A percentile compares a stretch with the other conserved stretches of the same genome.
These are phyloP conservation scores for Apomyelois bistriatella DNA, from an alignment of 2,888 invertebrate genomes.

Conservation along the genomic window DNA sequence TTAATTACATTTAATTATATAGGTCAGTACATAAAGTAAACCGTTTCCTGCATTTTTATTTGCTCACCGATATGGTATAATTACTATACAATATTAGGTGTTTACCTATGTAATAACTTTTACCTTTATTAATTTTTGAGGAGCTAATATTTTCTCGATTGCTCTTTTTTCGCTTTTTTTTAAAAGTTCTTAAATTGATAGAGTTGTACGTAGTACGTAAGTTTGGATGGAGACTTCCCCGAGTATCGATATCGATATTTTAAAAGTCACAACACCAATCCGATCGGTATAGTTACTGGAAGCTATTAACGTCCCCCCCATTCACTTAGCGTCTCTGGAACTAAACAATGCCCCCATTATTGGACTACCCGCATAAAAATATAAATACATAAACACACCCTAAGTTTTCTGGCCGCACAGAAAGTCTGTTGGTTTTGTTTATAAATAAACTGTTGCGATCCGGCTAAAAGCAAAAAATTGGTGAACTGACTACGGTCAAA, in stretches of 20 bases:
- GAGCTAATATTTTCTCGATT: too few species aligned
- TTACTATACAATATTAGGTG: too few species aligned
- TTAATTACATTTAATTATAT: too few species aligned
- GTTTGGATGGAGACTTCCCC: not conserved
- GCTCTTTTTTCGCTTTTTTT: too few species aligned
- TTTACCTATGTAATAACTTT: too few species aligned
- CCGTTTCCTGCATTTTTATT: too few species aligned
- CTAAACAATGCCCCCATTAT: slow-evolving; percentile 44
- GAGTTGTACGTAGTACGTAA: not conserved
- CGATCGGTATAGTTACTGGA: slow-evolving; percentile 29
- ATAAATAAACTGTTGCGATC: not conserved
- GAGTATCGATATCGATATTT: slow-evolving; percentile 24
- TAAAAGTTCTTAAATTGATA: not conserved
- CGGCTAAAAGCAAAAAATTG: not conserved
- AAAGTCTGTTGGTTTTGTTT: slow-evolving; percentile 15
- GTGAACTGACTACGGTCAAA: too few species aligned
- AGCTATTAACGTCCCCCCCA: slow-evolving; percentile 38
- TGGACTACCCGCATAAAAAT: slow-evolving; percentile 49
- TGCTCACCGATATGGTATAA: too few species aligned
- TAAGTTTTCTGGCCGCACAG: slow-evolving; percentile 23
- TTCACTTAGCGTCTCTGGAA: slow-evolving; percentile 31
- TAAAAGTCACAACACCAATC: slow-evolving; percentile 33
- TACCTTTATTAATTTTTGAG: too few species aligned
- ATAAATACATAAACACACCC: slow-evolving; percentile 33
- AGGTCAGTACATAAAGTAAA: too few species aligned